These are phyloP conservation scores for Pseudochirops corinnae DNA, from an alignment of 2,797 vertebrate genomes.

Conservation along the genomic window DNA sequence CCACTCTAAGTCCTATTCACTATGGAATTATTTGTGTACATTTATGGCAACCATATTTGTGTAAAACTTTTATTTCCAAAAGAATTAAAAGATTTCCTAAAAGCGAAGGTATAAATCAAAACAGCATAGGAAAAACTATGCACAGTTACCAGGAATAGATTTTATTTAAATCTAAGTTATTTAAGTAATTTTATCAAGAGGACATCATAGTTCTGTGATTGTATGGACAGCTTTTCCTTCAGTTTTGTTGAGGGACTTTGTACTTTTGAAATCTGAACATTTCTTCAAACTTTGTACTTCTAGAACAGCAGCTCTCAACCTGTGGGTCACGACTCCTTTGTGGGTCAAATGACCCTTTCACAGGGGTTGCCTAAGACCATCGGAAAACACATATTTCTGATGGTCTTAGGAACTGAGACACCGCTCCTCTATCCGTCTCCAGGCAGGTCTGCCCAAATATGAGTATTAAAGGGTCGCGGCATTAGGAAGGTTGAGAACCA, in stretches of 20 bases:
- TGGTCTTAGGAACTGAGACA: too few relatives aligned
- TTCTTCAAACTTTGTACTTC: background rate
- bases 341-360: too few relatives aligned
- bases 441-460: too few relatives aligned
- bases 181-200: conserved; percentile 27
- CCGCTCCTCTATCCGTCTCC: too few relatives aligned
- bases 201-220: background rate
- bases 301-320: too few relatives aligned
- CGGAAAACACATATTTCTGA: too few relatives aligned
- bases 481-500: too few relatives aligned
- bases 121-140: background rate
- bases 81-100: background rate
- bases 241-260: background rate
- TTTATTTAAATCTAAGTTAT: background rate
- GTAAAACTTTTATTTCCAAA: background rate
- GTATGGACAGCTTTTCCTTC: background rate
- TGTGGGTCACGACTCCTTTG: too few relatives aligned
- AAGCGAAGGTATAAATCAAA: background rate
- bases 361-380: too few relatives aligned
- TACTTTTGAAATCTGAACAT: background rate
- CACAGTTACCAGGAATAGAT: background rate
- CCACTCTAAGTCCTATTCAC: background rate
- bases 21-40: background rate
- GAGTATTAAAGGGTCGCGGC: too few relatives aligned
- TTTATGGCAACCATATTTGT: background rate